A percentile compares a stretch with the other conserved stretches of the same genome.
These are phyloP conservation scores for Nothobranchius kuhntae DNA, from an alignment of 2,113 vertebrate species.

Conservation along the genomic window DNA sequence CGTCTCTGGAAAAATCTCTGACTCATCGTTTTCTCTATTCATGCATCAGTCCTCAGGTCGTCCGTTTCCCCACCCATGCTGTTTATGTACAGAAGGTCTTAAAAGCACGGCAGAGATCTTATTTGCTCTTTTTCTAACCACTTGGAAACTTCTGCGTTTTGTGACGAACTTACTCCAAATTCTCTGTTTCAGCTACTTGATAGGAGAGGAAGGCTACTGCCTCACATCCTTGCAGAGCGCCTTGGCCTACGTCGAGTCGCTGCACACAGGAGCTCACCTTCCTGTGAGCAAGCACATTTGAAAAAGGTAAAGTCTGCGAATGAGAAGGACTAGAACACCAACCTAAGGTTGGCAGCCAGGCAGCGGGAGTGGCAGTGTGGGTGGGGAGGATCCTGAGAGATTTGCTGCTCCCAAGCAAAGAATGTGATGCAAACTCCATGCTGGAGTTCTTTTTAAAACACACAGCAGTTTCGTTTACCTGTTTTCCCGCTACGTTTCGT, in stretches of 20 bases:
- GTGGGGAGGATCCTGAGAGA: background rate
- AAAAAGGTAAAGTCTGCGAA: slow-evolving; percentile 52
- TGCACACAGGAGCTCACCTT: slow-evolving; percentile 65
- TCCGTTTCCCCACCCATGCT: background rate
- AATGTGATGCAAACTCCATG: background rate
- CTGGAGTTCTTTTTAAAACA: no score
- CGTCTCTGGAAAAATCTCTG: background rate
- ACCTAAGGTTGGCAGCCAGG: background rate
- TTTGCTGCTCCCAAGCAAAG: background rate
- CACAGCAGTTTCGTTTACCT: no score
- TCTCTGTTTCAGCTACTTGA: slow-evolving; percentile 83
- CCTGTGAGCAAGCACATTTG: slow-evolving; percentile 45
- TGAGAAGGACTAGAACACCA: background rate
- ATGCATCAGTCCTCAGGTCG: background rate
- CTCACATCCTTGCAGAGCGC: slow-evolving; percentile 95
- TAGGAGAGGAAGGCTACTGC: slow-evolving; percentile 96
- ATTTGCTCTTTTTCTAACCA: background rate
- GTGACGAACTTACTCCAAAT: background rate
- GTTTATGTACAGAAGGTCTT: background rate
- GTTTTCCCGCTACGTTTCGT: no score
- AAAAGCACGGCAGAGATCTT: background rate
- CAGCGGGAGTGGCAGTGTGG: background rate
- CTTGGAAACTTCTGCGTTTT: background rate
- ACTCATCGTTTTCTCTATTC: background rate
- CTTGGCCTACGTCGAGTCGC: slow-evolving; percentile 86